phyloP scores from a whole-genome alignment of 2,797 vertebrate species.

The Pristis pectinata region DNA sequence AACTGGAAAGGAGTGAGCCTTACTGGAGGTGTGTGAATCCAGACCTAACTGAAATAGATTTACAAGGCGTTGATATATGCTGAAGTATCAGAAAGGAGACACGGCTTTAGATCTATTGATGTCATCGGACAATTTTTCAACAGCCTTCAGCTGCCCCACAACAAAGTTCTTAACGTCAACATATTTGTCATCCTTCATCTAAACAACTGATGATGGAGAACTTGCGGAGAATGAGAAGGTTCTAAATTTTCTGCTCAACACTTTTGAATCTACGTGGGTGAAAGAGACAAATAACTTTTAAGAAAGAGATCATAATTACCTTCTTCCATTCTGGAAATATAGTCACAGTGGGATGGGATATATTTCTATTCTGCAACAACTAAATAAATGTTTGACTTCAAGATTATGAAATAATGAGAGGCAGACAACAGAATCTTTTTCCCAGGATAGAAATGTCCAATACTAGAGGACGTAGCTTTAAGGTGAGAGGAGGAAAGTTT shows the following conservation, averaged over 20 bases:
- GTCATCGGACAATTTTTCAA: slow-evolving; percentile 32
- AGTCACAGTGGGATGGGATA: background rate
- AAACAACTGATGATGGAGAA: slow-evolving; percentile 29
- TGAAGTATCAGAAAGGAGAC: slow-evolving; percentile 29
- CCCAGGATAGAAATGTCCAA: too few relatives aligned
- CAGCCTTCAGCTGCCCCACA: slow-evolving; percentile 26
- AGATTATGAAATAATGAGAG: background rate
- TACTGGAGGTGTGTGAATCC: background rate
- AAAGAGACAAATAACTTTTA: background rate
- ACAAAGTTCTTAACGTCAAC: slow-evolving; percentile 29
- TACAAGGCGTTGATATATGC: slow-evolving; percentile 12
- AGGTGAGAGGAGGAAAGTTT: too few relatives aligned
- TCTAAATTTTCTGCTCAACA: background rate
- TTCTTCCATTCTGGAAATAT: background rate
- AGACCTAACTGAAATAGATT: slow-evolving; percentile 28
- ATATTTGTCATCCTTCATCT: slow-evolving; percentile 22
- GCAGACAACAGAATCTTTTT: too few relatives aligned
- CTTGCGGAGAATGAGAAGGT: background rate
- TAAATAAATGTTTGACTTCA: background rate
- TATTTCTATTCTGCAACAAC: background rate
- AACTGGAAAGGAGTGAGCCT: background rate
- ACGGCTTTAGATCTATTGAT: slow-evolving; percentile 15
- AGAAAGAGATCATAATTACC: background rate
- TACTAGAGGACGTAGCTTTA: too few relatives aligned
- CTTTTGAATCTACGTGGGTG: background rate